Percentiles rank a stretch among this genome's conserved stretches.
Evolutionary conservation across 2,888 invertebrate species (phyloP).

Genomic region (Diloba caeruleocephala): DNA sequence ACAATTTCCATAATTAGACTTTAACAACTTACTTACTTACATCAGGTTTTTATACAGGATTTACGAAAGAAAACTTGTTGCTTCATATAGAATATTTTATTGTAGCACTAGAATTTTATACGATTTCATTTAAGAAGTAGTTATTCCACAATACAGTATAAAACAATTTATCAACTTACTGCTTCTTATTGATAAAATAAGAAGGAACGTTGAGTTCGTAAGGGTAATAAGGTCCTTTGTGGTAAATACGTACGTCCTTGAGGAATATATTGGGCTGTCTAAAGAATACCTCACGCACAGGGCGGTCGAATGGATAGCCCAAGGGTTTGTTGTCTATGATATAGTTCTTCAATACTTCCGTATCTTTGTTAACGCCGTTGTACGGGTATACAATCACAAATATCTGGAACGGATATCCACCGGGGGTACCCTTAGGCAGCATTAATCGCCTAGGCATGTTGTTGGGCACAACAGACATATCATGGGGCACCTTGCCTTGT

Average conservation of each 20-base stretch:
- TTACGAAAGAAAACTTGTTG: no score
- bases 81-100: slow-evolving; percentile 3
- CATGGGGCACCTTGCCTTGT: slow-evolving; percentile 85
- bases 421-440: slow-evolving; percentile 92
- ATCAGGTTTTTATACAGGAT: no score
- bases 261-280: slow-evolving; percentile 89
- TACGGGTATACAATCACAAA: slow-evolving; percentile 90
- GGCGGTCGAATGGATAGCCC: slow-evolving; percentile 90
- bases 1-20: no score
- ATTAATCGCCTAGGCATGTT: slow-evolving; percentile 91
- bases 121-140: no score
- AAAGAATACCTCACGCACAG: slow-evolving; percentile 78
- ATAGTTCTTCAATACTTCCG: slow-evolving; percentile 63
- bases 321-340: slow-evolving; percentile 85
- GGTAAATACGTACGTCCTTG: slow-evolving; percentile 88
- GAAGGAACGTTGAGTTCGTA: slow-evolving; percentile 67
- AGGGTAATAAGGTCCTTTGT: slow-evolving; percentile 72
- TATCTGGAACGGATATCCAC: slow-evolving; percentile 91
- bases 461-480: slow-evolving; percentile 87
- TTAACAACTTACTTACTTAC: no score
- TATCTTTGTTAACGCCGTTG: slow-evolving; percentile 74
- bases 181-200: slow-evolving; percentile 53
- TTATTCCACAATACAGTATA: slow-evolving; percentile 3
- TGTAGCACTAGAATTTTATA: slow-evolving; percentile 3
- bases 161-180: slow-evolving; percentile 17